Evolutionary conservation across 2,888 invertebrate species (phyloP), one percentile per base, ranked within the genome.

Genomic region (Latrodectus elegans): DNA sequence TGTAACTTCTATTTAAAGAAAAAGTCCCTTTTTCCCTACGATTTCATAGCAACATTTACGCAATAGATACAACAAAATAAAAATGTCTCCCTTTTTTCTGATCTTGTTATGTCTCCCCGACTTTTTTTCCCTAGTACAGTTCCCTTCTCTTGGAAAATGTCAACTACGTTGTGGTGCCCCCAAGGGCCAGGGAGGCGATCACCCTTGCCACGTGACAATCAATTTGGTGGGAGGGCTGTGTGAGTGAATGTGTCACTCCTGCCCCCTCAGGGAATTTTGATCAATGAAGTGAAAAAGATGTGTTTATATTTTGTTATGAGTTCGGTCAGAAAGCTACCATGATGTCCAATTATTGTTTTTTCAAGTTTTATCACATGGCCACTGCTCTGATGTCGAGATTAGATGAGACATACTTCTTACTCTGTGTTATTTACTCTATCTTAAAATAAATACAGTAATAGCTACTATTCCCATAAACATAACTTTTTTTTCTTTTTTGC

Each of bases 151-250:
- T n/a, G 38, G 55, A 68, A 82, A 82, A 82, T 70, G 82, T 82
- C 82, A 82, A 82, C 82, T 68, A 15, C 60, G 75, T 67, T 70
- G 74, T 17, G 74, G 82, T 82, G 74, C 82, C 82, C 81, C 52
- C 68, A 49, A 80, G 75, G 75, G 82, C 74, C 73, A 22, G 15
- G n/a, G 11, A 55, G 38, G 17, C 55, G 6, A 53, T 68, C 55
- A 52, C 74, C 73, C 74, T 65, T 67, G 72, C 64, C 73, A 73
- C 55, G 26, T 75, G 75, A 82, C 82, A 82, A 75, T 82, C 82
- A 75, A 82, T 75, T 82, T 55, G 49, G 68, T 53, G 55, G 52
- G 53, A 10, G 73, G 67, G 67, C 12, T 68, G 22, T 68, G 26
- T 68, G 67, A 12, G 17, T 53, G 73, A 73, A n/a, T 52, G 53